phyloP scores from a whole-genome alignment of 1,140 invertebrate genomes.

The Drosophila pseudoananassae region DNA sequence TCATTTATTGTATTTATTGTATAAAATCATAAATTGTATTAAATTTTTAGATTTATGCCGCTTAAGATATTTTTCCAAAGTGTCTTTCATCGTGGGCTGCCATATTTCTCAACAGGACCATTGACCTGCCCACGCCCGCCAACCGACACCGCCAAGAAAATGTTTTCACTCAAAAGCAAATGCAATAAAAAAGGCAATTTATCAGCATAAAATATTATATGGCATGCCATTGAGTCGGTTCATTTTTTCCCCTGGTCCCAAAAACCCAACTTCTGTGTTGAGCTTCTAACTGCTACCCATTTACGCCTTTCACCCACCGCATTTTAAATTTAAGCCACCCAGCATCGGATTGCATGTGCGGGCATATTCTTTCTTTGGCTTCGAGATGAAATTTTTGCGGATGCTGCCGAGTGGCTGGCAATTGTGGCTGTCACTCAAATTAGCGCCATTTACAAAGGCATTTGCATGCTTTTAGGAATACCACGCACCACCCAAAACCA shows the following conservation, averaged over 20 bases:
- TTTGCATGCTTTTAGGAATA: constrained; percentile 58
- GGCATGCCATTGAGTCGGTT: constrained; percentile 79
- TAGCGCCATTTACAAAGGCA: constrained; percentile 68
- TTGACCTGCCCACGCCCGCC: constrained; percentile 62
- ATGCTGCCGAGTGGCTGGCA: constrained; percentile 41
- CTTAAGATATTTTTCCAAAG: neutral
- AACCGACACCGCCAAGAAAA: constrained; percentile 57
- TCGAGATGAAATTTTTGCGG: constrained; percentile 13
- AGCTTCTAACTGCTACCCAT: constrained; percentile 51
- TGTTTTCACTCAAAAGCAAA: constrained; percentile 83
- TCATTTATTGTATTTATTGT: too few species aligned
- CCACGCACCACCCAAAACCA: constrained; percentile 27
- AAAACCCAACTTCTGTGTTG: constrained; percentile 16
- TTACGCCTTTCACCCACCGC: constrained; percentile 47
- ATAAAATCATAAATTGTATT: too few species aligned
- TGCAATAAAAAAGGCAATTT: constrained; percentile 82
- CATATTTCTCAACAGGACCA: constrained; percentile 68
- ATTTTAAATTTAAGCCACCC: constrained; percentile 68
- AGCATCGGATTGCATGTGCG: constrained; percentile 44
- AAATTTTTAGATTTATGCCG: neutral
- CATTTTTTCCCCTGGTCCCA: constrained; percentile 53
- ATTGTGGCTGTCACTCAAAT: constrained; percentile 70
- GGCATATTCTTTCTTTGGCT: constrained; percentile 23
- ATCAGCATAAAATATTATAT: constrained; percentile 83
- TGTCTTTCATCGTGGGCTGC: constrained; percentile 21